phyloP scores from a whole-genome alignment of 2,797 vertebrate species.

The Lindbergichthys nudifrons region DNA sequence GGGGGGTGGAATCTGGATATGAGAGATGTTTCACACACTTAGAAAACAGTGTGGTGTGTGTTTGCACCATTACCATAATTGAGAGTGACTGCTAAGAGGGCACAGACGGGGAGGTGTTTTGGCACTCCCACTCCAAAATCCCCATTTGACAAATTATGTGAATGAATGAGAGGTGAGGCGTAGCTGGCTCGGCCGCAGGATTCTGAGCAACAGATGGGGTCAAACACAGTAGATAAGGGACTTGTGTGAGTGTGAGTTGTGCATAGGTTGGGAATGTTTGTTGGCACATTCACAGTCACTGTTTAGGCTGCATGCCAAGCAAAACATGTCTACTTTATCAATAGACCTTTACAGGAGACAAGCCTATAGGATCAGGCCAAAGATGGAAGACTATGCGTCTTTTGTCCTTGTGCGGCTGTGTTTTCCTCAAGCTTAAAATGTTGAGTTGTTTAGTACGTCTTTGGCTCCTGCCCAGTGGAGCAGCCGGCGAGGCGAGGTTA shows the following conservation, averaged over 20 bases:
- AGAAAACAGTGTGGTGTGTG: conserved; percentile 57
- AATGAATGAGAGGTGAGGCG: conserved; percentile 64
- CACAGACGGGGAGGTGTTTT: conserved; percentile 43
- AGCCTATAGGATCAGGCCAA: conserved; percentile 35
- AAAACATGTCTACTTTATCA: conserved; percentile 52
- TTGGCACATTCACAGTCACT: conserved; percentile 48
- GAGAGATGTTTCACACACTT: conserved; percentile 60
- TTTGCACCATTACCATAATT: conserved; percentile 78
- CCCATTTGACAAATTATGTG: conserved; percentile 64
- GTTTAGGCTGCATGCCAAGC: conserved; percentile 56
- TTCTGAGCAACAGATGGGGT: conserved; percentile 43
- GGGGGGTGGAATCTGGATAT: conserved; percentile 29
- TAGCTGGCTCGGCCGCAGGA: too few relatives aligned
- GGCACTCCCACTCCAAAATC: conserved; percentile 44
- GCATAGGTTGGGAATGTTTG: conserved; percentile 26
- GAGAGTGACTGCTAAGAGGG: conserved; percentile 59
- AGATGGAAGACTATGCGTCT: conserved; percentile 50
- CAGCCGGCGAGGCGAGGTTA: conserved; percentile 72
- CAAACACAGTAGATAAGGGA: conserved; percentile 66
- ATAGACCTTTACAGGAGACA: conserved; percentile 14
- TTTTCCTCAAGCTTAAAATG: conserved; percentile 55
- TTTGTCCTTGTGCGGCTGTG: conserved; percentile 42
- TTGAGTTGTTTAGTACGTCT: conserved; percentile 57
- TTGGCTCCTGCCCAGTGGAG: conserved; percentile 63
- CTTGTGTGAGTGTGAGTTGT: conserved; percentile 17